Conservation (phyloP, 2,888 invertebrate species). For the Rhamnusium bicolor region DNA sequence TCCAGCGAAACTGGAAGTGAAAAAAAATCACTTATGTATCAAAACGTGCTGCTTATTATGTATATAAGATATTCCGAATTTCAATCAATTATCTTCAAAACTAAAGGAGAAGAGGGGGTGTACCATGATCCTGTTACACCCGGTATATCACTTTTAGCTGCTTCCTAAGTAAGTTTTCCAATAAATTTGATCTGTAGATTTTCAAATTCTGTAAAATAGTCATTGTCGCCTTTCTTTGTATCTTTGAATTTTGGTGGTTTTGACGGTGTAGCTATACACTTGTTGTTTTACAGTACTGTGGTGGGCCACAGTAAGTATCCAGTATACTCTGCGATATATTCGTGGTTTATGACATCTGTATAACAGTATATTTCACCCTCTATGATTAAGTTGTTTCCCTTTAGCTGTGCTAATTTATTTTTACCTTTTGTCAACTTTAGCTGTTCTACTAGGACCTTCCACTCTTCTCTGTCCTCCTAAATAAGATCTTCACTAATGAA, state of each 20-base stretch:
- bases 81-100: too few species aligned
- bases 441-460: not conserved
- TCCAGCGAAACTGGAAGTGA: too few species aligned
- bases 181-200: not conserved
- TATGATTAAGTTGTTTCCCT: not conserved
- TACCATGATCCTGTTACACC: too few species aligned
- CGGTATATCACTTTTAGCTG: too few species aligned
- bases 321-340: not conserved
- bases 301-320: not conserved
- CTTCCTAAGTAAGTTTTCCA: too few species aligned
- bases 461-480: slow-evolving; percentile 2
- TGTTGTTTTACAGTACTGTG: not conserved
- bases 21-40: too few species aligned
- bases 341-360: not conserved
- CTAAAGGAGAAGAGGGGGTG: too few species aligned
- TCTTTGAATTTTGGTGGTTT: not conserved
- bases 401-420: not conserved
- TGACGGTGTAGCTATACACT: not conserved
- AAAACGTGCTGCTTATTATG: too few species aligned
- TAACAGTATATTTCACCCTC: not conserved
- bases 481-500: slow-evolving; percentile 1
- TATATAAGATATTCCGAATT: too few species aligned
- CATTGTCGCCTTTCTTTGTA: too few species aligned
- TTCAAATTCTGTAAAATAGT: not conserved
- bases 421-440: slow-evolving; percentile 1